These are phyloP conservation scores for Harmothoe impar DNA, from an alignment of 2,888 invertebrate species.

Conservation along the genomic window DNA sequence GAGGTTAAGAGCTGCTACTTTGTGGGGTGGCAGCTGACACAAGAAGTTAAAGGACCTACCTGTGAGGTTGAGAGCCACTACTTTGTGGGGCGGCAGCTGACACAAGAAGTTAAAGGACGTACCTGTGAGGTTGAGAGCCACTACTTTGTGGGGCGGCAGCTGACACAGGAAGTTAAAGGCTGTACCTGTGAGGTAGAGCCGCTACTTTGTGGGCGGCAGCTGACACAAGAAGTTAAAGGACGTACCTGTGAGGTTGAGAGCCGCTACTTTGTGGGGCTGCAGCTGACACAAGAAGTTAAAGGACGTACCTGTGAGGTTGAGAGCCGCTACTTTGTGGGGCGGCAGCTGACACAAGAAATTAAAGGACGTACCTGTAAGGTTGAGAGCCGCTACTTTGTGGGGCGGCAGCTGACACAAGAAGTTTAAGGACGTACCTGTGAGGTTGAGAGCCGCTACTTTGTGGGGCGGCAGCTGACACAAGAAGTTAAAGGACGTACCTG, in stretches of 20 bases:
- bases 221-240: slow-evolving; percentile 74
- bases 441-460: slow-evolving; percentile 81
- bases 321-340: slow-evolving; percentile 80
- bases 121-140: slow-evolving; percentile 81
- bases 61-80: slow-evolving; percentile 81
- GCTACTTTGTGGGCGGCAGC: slow-evolving; percentile 81
- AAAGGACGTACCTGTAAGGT: slow-evolving; percentile 77
- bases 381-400: slow-evolving; percentile 80
- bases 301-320: slow-evolving; percentile 80
- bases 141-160: slow-evolving; percentile 80
- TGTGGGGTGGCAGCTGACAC: slow-evolving; percentile 80
- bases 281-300: slow-evolving; percentile 77
- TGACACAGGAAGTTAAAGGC: slow-evolving; percentile 74
- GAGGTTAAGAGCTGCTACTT: slow-evolving; percentile 81
- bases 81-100: slow-evolving; percentile 80
- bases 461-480: slow-evolving; percentile 80
- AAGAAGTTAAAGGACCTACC: slow-evolving; percentile 75
- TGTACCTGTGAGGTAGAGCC: slow-evolving; percentile 80
- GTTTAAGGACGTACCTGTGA: slow-evolving; percentile 75
- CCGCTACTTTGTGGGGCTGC: slow-evolving; percentile 80
- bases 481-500: slow-evolving; percentile 75
- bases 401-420: slow-evolving; percentile 81
- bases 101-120: slow-evolving; percentile 72
- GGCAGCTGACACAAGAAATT: slow-evolving; percentile 78
- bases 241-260: slow-evolving; percentile 81